Conservation (phyloP, 1,140 invertebrate species). For the Magallana ariakensis region DNA sequence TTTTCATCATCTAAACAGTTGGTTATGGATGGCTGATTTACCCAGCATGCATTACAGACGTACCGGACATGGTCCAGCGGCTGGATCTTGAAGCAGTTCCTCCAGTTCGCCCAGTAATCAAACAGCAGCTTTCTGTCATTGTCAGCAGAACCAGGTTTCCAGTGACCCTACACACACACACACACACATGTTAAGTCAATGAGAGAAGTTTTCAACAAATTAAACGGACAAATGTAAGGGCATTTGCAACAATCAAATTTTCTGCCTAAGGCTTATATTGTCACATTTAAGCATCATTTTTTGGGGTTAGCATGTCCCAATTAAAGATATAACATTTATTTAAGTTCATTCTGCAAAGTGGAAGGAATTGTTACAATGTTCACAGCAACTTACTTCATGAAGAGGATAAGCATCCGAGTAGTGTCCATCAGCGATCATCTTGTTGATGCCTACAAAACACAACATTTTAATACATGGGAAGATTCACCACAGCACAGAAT, state of each 20-base stretch:
- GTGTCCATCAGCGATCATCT: slow-evolving; percentile 91
- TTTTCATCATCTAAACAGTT: no score
- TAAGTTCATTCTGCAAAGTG: no score
- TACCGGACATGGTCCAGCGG: slow-evolving; percentile 89
- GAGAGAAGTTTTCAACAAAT: not conserved
- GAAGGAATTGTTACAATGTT: not conserved
- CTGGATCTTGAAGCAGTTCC: slow-evolving; percentile 93
- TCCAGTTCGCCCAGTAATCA: slow-evolving; percentile 92
- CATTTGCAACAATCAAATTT: no score
- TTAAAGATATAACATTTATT: no score
- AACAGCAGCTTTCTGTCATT: slow-evolving; percentile 85
- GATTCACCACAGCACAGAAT: no score
- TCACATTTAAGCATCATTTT: no score
- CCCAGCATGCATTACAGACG: slow-evolving; percentile 67
- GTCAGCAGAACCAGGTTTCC: slow-evolving; percentile 71
- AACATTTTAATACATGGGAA: not conserved
- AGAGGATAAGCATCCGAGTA: slow-evolving; percentile 93
- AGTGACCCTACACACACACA: slow-evolving; percentile 72
- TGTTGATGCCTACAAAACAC: slow-evolving; percentile 90
- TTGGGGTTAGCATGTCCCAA: no score
- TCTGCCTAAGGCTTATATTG: no score
- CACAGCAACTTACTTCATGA: slow-evolving; percentile 88
- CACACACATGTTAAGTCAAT: not conserved
- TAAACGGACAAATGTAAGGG: no score
- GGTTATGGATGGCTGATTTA: no score